These are phyloP conservation scores for Cecidostiba fungosa DNA, from an alignment of 2,888 invertebrate species.

Conservation along the genomic window DNA sequence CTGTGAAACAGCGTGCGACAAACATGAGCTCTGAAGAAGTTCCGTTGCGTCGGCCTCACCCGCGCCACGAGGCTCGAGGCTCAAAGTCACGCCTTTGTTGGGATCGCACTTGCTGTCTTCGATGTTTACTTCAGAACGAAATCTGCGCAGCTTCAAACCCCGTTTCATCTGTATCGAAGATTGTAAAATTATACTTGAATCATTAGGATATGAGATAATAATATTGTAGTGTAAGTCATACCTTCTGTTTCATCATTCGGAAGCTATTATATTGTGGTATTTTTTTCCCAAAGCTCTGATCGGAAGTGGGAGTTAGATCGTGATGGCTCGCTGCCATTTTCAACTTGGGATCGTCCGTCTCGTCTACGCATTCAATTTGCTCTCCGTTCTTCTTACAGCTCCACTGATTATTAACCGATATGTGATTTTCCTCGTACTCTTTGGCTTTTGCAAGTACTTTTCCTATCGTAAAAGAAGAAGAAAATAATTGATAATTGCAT, in stretches of 20 bases:
- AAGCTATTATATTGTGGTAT: slow-evolving; percentile 77
- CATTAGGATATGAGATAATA: neutral
- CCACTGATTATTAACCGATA: slow-evolving; percentile 52
- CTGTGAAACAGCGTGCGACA: slow-evolving; percentile 80
- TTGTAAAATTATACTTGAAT: neutral
- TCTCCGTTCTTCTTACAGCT: slow-evolving; percentile 58
- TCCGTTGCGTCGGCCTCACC: slow-evolving; percentile 80
- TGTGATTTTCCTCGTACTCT: slow-evolving; percentile 58
- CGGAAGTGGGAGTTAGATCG: slow-evolving; percentile 74
- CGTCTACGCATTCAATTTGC: slow-evolving; percentile 56
- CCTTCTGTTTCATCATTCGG: slow-evolving; percentile 78
- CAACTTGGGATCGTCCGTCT: slow-evolving; percentile 53
- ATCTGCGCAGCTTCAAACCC: slow-evolving; percentile 78
- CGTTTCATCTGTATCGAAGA: slow-evolving; percentile 72
- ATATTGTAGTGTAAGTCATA: slow-evolving; percentile 60
- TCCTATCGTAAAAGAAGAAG: slow-evolving; percentile 15
- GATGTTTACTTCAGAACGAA: slow-evolving; percentile 80
- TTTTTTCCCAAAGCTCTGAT: slow-evolving; percentile 74
- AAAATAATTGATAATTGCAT: too few species aligned
- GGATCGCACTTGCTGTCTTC: slow-evolving; percentile 75
- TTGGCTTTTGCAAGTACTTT: slow-evolving; percentile 57
- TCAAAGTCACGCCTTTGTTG: slow-evolving; percentile 73
- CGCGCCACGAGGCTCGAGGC: slow-evolving; percentile 77
- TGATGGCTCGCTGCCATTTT: slow-evolving; percentile 69
- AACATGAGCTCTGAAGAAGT: slow-evolving; percentile 76